Evolutionary conservation across 2,888 invertebrate genomes (phyloP).

Genomic region (Harpagoxenus sublaevis): DNA sequence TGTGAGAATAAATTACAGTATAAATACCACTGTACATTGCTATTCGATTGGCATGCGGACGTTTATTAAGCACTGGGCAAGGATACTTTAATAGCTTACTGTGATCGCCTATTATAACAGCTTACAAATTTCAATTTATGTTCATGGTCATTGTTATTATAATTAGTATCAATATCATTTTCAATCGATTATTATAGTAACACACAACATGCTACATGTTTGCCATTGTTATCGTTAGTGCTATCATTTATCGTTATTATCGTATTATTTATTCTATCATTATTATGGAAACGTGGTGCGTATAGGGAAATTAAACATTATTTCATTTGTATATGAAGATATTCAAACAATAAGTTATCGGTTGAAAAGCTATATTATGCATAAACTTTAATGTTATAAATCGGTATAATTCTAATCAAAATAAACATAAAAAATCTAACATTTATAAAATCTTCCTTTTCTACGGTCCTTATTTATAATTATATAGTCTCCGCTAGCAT

Average conservation of each 20-base stretch:
- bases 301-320: neutral
- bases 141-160: conserved; percentile 41
- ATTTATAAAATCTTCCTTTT: neutral
- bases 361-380: neutral
- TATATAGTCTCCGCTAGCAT: neutral
- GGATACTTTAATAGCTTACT: conserved; percentile 44
- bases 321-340: neutral
- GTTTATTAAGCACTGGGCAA: conserved; percentile 24
- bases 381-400: neutral
- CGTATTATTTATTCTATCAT: conserved; percentile 5
- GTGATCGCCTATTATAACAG: conserved; percentile 31
- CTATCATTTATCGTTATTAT: conserved; percentile 19
- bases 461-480: neutral
- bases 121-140: conserved; percentile 50
- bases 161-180: conserved; percentile 48
- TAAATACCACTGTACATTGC: neutral
- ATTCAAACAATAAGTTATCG: neutral
- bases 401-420: neutral
- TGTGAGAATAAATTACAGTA: neutral
- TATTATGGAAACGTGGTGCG: neutral
- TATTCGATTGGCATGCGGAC: neutral
- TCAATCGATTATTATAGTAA: conserved; percentile 30
- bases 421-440: neutral
- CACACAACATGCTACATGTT: conserved; percentile 16
- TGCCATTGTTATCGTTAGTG: conserved; percentile 1